Conservation (phyloP, 2,113 vertebrate genomes). For the Potamarius usumacintae region DNA sequence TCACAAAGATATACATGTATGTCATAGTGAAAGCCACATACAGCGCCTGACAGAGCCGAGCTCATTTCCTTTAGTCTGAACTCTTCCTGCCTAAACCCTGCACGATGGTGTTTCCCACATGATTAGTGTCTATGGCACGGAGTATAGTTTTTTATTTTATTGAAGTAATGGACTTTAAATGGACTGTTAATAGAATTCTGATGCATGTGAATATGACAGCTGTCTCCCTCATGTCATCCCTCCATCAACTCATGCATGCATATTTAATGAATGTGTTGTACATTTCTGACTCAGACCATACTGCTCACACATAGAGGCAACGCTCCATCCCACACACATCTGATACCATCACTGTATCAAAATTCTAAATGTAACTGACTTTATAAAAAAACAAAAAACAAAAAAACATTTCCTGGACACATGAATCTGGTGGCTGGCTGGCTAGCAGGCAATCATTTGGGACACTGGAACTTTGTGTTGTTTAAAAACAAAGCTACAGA, state of each 20-base stretch:
- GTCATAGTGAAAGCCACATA: slow-evolving; percentile 58
- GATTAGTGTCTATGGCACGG: background rate
- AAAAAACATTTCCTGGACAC: background rate
- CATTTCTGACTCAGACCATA: slow-evolving; percentile 50
- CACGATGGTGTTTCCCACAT: background rate
- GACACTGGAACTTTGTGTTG: background rate
- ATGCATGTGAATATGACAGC: slow-evolving; percentile 29
- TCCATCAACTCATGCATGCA: slow-evolving; percentile 18
- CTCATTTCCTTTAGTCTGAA: slow-evolving; percentile 52
- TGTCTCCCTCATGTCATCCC: slow-evolving; percentile 13
- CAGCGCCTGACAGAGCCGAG: slow-evolving; percentile 26
- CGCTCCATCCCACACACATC: slow-evolving; percentile 48
- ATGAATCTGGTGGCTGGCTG: background rate
- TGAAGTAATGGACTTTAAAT: background rate
- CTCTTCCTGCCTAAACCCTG: slow-evolving; percentile 44
- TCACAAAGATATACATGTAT: slow-evolving; percentile 36
- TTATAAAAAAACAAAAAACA: background rate
- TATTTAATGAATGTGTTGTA: slow-evolving; percentile 30
- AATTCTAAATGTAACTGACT: background rate
- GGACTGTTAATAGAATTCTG: slow-evolving; percentile 26
- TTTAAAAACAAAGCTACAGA: background rate
- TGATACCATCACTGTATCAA: slow-evolving; percentile 38
- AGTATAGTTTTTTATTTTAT: background rate
- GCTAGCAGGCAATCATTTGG: background rate
- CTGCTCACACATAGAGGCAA: slow-evolving; percentile 29